A percentile compares a stretch with the other conserved stretches of the same genome.
Evolutionary conservation across 53 echinoderm and acorn worm species (phyloP).

Genomic region (Astropecten irregularis): DNA sequence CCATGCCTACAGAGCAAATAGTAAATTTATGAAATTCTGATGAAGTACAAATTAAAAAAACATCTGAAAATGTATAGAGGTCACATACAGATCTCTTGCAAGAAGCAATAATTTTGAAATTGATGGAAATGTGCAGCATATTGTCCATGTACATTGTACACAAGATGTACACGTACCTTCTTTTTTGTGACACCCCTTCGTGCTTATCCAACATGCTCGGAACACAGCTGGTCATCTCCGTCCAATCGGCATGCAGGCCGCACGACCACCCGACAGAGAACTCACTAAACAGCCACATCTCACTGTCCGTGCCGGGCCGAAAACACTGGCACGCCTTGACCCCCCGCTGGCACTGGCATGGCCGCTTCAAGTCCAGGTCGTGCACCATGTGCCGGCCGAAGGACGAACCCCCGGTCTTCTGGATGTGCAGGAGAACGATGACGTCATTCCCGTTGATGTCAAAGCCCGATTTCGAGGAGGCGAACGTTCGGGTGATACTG

Average conservation of each 20-base stretch:
- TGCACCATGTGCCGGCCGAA: conserved; percentile 81
- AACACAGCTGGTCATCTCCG: conserved; percentile 87
- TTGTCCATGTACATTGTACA: no score
- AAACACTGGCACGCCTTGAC: conserved; percentile 69
- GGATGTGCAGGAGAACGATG: conserved; percentile 92
- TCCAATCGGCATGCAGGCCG: conserved; percentile 96
- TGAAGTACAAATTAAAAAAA: no score
- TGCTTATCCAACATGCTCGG: conserved; percentile 67
- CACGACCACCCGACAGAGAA: conserved; percentile 88
- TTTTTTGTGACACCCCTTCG: conserved; percentile 45
- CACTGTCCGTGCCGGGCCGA: conserved; percentile 67
- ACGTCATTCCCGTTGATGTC: conserved; percentile 83
- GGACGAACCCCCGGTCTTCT: conserved; percentile 94
- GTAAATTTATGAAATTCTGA: no score
- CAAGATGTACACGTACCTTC: conserved; percentile 69
- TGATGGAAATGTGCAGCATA: no score
- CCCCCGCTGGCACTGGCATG: conserved; percentile 65
- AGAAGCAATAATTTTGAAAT: no score
- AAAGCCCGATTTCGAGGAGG: conserved; percentile 22
- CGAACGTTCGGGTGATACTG: background rate
- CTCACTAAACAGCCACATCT: conserved; percentile 87
- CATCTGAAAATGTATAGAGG: no score
- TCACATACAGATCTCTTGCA: no score
- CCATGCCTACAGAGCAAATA: no score
- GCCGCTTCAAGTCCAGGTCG: conserved; percentile 63